These are phyloP conservation scores for Flabesymbios commensalis DNA, from an alignment of 2,888 invertebrate species.

Conservation along the genomic window DNA sequence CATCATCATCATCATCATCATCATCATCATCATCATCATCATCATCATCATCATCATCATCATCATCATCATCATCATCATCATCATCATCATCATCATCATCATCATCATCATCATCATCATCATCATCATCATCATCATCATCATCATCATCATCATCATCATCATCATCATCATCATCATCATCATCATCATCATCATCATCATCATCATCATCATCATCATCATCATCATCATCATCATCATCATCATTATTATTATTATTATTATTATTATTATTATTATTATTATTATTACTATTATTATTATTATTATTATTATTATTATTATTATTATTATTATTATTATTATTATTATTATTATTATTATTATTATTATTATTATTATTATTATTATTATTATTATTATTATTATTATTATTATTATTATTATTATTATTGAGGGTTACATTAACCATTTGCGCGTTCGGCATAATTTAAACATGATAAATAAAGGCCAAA, in stretches of 20 bases:
- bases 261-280: constrained; percentile 6
- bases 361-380: constrained; percentile 6
- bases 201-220: constrained; percentile 13
- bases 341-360: constrained; percentile 6
- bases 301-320: constrained; percentile 3
- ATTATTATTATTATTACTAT: constrained; percentile 2
- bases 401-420: constrained; percentile 6
- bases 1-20: constrained; percentile 13
- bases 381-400: constrained; percentile 6
- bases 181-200: constrained; percentile 12
- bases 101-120: constrained; percentile 12
- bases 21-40: constrained; percentile 12
- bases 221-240: too few species aligned
- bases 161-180: constrained; percentile 13
- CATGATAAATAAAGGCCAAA: too few species aligned
- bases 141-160: constrained; percentile 12
- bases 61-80: constrained; percentile 12
- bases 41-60: constrained; percentile 12
- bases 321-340: constrained; percentile 6
- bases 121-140: constrained; percentile 13
- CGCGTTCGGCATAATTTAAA: too few species aligned
- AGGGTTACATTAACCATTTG: too few species aligned
- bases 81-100: constrained; percentile 13
- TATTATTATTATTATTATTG: background rate
- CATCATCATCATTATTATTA: background rate